phyloP scores from a whole-genome alignment of 2,888 invertebrate genomes.

The Resseliella maxima region DNA sequence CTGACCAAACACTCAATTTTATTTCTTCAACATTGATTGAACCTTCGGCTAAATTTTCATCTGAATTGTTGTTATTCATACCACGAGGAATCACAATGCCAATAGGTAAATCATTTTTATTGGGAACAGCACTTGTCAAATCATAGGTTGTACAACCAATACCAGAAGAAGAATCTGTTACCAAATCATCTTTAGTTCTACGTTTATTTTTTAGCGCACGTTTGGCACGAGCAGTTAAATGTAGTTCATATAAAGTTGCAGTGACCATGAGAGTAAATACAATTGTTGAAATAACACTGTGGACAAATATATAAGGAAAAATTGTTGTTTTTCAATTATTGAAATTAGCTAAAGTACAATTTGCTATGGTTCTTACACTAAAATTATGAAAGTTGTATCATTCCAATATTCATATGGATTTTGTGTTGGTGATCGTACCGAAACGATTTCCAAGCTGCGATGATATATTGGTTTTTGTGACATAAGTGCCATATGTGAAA shows the following conservation, averaged over 20 bases:
- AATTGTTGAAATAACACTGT: slow-evolving; percentile 70
- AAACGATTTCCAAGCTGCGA: slow-evolving; percentile 72
- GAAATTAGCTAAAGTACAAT: too few species aligned
- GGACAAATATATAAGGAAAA: too few species aligned
- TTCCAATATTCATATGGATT: slow-evolving; percentile 73
- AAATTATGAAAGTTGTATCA: slow-evolving; percentile 78
- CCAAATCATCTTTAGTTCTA: slow-evolving; percentile 62
- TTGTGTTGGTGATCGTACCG: slow-evolving; percentile 77
- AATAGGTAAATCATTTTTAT: slow-evolving; percentile 64
- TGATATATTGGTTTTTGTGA: slow-evolving; percentile 68
- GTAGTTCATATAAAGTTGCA: slow-evolving; percentile 79
- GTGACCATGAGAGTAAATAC: slow-evolving; percentile 72
- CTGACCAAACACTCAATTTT: slow-evolving; percentile 72
- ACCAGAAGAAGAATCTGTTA: slow-evolving; percentile 67
- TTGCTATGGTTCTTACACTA: slow-evolving; percentile 71
- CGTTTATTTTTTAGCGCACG: slow-evolving; percentile 59
- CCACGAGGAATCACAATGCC: slow-evolving; percentile 67
- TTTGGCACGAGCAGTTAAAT: slow-evolving; percentile 64
- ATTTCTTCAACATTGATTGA: slow-evolving; percentile 69
- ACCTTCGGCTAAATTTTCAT: slow-evolving; percentile 71
- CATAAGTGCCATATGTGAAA: slow-evolving; percentile 71
- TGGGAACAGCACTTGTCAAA: slow-evolving; percentile 65
- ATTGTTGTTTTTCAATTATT: too few species aligned
- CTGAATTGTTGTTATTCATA: slow-evolving; percentile 70
- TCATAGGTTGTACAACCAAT: slow-evolving; percentile 69